Evolutionary conservation across 2,797 vertebrate species (phyloP), one percentile per base, ranked within the genome.

Genomic region (Xenopus petersii): DNA sequence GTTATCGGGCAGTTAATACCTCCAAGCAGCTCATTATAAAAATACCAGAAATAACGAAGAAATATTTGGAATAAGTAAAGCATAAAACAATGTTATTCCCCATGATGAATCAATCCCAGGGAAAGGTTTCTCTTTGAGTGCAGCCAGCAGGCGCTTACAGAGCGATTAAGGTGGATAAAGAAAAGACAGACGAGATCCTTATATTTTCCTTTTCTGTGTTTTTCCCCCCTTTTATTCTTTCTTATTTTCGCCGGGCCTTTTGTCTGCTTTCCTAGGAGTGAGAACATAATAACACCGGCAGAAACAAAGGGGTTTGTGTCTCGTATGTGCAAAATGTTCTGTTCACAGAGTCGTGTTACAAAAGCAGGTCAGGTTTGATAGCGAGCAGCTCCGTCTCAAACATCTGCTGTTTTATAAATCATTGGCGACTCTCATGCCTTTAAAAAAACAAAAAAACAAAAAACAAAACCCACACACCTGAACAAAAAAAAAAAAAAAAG

Each of bases 401-500:
- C 70, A 78, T 68, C 75, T 78, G 75, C 59, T 56, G 70, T 47
- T 61, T 47, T 64, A 68, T 47, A 64, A 64, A 64, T 49, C 49
- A 54, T 26, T 26, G 16, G 70, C 36, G 30, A 67, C 92, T 91
- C 93, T 90, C 92, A 93, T 93, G 92, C 92, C 88, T 87, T 30
- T 70, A 48, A 74, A 49, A 42, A 42, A 42, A 42, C 1, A 42
- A 6, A 42, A 21, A 21, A 21, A n/a, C n/a, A 36, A 71, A 67
- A 55, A 15, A 56, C 54, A 61, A 3, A 36, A 3, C 33, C 6
- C 6, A 36, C 6, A 21, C 74, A 76, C 74, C 74, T 67, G 64
- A 77, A 67, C 4, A 54, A 51, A 61, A 74, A 1, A 49, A 42
- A 1, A 49, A 42, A 36, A 36, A 6, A 6, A 6, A 6, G 33